These are phyloP conservation scores for Synergus laeviventris DNA, from an alignment of 2,888 invertebrate genomes.

Conservation along the genomic window DNA sequence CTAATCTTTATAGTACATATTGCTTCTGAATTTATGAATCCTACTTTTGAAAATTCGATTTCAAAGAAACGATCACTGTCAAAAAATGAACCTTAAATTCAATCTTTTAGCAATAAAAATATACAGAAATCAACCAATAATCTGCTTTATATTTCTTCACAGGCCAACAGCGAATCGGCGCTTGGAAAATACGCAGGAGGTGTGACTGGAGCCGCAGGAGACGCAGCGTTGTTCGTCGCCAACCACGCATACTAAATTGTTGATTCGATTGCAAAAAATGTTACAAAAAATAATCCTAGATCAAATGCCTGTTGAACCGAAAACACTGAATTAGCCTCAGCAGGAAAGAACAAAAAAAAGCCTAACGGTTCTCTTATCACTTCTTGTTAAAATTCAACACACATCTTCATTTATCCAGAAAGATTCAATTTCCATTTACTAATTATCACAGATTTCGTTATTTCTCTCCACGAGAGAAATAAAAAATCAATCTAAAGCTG, in stretches of 20 bases:
- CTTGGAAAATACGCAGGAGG: conserved; percentile 96
- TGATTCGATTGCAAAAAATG: neutral
- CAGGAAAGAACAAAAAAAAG: neutral
- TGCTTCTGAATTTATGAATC: too few relatives aligned
- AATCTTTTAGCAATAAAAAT: neutral
- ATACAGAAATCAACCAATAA: neutral
- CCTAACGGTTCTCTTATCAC: neutral
- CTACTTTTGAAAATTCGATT: neutral
- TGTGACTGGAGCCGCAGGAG: conserved; percentile 90
- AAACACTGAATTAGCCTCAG: neutral
- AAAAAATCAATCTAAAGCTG: conserved; percentile 8
- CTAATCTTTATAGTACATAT: neutral
- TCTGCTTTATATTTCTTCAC: conserved; percentile 64
- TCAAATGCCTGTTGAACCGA: conserved; percentile 4
- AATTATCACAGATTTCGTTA: neutral
- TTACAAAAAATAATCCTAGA: conserved; percentile 17
- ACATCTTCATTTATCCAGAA: conserved; percentile 11
- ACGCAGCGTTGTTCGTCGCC: conserved; percentile 93
- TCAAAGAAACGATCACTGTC: neutral
- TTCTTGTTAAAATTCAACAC: neutral
- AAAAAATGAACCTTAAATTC: neutral
- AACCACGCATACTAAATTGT: conserved; percentile 94
- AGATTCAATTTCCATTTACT: neutral
- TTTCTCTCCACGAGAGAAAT: neutral
- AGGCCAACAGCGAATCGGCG: conserved; percentile 95